These are phyloP conservation scores for Spialia ferax DNA, from an alignment of 2,888 invertebrate species.

Conservation along the genomic window DNA sequence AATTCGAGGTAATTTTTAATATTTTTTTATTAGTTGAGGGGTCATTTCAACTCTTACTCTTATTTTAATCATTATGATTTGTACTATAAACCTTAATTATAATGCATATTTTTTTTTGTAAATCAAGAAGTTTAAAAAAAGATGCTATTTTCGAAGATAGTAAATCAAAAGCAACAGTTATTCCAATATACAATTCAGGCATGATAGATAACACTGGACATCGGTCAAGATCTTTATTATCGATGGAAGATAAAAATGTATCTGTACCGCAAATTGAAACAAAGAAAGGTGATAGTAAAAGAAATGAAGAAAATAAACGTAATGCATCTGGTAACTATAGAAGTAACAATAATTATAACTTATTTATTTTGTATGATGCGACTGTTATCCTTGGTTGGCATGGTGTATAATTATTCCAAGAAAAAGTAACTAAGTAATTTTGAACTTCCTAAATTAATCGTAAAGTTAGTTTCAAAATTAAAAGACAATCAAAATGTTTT, in stretches of 20 bases:
- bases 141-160: constrained; percentile 3
- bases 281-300: constrained; percentile 8
- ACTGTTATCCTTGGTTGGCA: too few species aligned
- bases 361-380: too few species aligned
- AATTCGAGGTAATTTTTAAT: constrained; percentile 24
- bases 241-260: constrained; percentile 50
- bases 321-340: neutral
- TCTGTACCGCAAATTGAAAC: neutral
- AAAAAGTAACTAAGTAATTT: too few species aligned
- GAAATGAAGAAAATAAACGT: constrained; percentile 2
- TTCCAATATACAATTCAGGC: constrained; percentile 59
- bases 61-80: too few species aligned
- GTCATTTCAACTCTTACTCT: too few species aligned
- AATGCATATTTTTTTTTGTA: too few species aligned
- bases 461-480: too few species aligned
- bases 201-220: constrained; percentile 65
- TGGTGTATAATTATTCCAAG: neutral
- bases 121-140: neutral
- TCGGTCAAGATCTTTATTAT: constrained; percentile 65
- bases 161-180: constrained; percentile 40
- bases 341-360: too few species aligned
- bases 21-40: too few species aligned
- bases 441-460: too few species aligned
- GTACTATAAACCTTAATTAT: too few species aligned
- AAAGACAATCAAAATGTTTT: too few species aligned